Evolutionary conservation across 2,888 invertebrate genomes (phyloP).

Genomic region (Drosophila histrio): DNA sequence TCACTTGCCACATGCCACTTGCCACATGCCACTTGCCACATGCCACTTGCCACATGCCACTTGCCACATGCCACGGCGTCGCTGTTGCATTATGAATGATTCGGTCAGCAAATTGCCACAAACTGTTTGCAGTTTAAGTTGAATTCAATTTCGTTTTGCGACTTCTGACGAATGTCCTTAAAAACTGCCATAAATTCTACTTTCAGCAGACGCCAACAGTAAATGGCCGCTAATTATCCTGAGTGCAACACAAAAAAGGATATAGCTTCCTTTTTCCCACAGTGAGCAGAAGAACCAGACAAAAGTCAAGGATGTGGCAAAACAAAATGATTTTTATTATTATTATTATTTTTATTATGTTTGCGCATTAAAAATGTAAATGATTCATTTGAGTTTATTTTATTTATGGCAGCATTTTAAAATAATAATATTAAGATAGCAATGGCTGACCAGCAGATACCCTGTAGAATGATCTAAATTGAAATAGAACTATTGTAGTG

Average conservation of each 20-base stretch:
- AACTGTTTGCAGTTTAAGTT: conserved; percentile 66
- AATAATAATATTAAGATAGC: neutral
- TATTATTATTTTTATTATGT: conserved; percentile 32
- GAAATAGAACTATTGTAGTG: too few species aligned
- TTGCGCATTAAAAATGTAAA: conserved; percentile 69
- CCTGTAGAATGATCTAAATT: too few species aligned
- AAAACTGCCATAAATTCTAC: conserved; percentile 60
- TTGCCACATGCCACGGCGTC: conserved; percentile 30
- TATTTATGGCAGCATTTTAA: conserved; percentile 36
- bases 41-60: conserved; percentile 49
- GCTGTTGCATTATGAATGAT: conserved; percentile 75
- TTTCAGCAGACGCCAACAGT: conserved; percentile 24
- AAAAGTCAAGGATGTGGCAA: neutral
- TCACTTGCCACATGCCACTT: conserved; percentile 10
- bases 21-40: conserved; percentile 49
- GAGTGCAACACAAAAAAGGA: conserved; percentile 41
- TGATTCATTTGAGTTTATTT: conserved; percentile 55
- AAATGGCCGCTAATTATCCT: conserved; percentile 68
- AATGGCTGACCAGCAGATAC: neutral
- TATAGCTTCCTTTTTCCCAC: neutral
- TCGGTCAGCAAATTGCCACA: conserved; percentile 62
- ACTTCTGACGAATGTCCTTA: conserved; percentile 62
- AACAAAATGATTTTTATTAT: conserved; percentile 9
- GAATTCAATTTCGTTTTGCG: conserved; percentile 59
- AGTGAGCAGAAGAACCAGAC: neutral